phyloP scores from a whole-genome alignment of 2,888 invertebrate genomes.

The Melinopterus prodromus region DNA sequence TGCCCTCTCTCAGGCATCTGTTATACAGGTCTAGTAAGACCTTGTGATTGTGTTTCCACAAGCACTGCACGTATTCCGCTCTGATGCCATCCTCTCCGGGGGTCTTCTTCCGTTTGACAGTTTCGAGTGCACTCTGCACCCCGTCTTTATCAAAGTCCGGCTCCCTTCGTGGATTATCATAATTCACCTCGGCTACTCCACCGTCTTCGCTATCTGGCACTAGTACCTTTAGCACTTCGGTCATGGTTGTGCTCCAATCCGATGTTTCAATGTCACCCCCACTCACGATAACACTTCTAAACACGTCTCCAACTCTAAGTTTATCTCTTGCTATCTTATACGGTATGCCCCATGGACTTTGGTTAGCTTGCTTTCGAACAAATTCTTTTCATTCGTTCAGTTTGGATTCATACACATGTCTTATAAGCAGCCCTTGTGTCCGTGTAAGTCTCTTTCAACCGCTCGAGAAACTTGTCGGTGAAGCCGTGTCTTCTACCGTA shows the following conservation, averaged over 20 bases:
- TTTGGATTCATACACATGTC: not conserved
- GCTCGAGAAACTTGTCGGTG: no score
- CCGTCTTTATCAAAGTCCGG: not conserved
- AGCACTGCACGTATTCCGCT: not conserved
- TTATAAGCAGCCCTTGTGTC: not conserved
- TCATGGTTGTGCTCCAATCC: not conserved
- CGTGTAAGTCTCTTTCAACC: not conserved
- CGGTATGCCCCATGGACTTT: not conserved
- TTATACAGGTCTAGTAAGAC: conserved; percentile 8
- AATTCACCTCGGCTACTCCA: not conserved
- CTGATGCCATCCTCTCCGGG: conserved; percentile 24
- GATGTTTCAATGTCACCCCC: not conserved
- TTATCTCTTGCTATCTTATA: not conserved
- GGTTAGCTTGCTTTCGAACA: not conserved
- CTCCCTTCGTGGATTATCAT: not conserved
- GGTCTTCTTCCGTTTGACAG: conserved; percentile 14
- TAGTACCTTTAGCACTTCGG: not conserved
- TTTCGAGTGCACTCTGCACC: not conserved
- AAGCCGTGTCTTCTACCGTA: no score
- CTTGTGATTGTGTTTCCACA: not conserved
- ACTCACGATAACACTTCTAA: not conserved
- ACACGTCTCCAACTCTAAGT: not conserved
- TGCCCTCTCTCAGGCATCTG: not conserved
- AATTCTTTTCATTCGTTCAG: not conserved
- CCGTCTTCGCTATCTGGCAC: not conserved